Percentiles rank a stretch among this genome's conserved stretches.
Evolutionary conservation across 2,888 invertebrate species (phyloP).

Genomic region (Dexiosoma caninum): DNA sequence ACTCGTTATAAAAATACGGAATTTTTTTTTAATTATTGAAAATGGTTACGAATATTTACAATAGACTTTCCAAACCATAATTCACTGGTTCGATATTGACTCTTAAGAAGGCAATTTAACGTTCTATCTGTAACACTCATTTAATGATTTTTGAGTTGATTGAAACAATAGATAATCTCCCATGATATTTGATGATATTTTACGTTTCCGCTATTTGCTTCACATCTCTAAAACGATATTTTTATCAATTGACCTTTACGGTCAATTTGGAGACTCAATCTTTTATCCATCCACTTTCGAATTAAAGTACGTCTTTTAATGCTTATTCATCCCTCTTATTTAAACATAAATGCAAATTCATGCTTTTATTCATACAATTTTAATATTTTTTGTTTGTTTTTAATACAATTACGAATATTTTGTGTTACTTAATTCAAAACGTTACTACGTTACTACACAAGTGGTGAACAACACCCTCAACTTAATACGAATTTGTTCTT

Average conservation of each 20-base stretch:
- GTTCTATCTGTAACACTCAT: no score
- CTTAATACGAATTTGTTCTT: constrained; percentile 22
- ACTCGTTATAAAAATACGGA: no score
- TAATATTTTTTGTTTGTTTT: neutral
- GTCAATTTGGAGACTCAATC: constrained; percentile 38
- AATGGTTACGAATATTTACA: no score
- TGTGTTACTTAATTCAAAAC: constrained; percentile 20
- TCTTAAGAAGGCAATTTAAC: no score
- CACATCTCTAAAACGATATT: no score
- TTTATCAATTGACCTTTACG: constrained; percentile 51
- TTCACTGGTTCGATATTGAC: no score
- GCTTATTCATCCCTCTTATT: neutral
- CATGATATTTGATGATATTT: no score
- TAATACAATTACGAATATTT: neutral
- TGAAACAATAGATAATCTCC: no score
- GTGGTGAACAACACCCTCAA: constrained; percentile 24
- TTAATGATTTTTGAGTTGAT: no score
- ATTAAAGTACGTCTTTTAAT: neutral
- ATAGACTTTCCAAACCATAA: no score
- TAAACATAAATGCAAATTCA: constrained; percentile 42
- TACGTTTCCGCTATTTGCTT: no score
- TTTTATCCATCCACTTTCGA: neutral
- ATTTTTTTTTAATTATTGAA: no score
- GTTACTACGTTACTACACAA: constrained; percentile 40
- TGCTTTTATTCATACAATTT: neutral